A percentile compares a stretch with the other conserved stretches of the same genome.
phyloP scores from a whole-genome alignment of 1,140 invertebrate genomes.

The Saccostrea glomerata region DNA sequence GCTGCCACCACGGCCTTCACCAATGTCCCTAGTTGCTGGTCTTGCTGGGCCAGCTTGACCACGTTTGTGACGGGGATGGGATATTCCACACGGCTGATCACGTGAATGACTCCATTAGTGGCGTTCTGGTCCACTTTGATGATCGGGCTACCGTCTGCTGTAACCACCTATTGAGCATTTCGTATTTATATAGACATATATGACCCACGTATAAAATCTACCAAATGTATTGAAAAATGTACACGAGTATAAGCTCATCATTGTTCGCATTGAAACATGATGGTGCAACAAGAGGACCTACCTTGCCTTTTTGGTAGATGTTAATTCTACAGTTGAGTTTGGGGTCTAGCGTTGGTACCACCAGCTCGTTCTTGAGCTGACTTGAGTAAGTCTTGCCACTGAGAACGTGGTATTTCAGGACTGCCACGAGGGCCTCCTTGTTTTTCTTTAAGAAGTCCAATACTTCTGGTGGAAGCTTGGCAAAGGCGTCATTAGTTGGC shows the following conservation, averaged over 20 bases:
- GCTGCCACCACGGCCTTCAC: too few relatives aligned
- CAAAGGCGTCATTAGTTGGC: slow-evolving; percentile 90
- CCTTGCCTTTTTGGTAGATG: slow-evolving; percentile 64
- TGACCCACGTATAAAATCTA: too few relatives aligned
- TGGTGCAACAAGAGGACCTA: slow-evolving; percentile 2
- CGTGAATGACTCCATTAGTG: too few relatives aligned
- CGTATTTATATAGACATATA: too few relatives aligned
- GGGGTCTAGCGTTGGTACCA: slow-evolving; percentile 59
- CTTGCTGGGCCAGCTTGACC: too few relatives aligned
- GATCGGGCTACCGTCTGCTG: neutral
- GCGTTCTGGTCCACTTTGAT: too few relatives aligned
- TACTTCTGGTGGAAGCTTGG: slow-evolving; percentile 81
- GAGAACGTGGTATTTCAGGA: slow-evolving; percentile 78
- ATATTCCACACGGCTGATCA: too few relatives aligned
- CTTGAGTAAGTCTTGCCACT: slow-evolving; percentile 63
- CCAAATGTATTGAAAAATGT: too few relatives aligned
- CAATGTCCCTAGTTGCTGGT: too few relatives aligned
- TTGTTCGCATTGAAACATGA: too few relatives aligned
- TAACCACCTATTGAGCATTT: neutral
- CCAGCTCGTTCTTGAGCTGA: slow-evolving; percentile 71
- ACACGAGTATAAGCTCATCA: too few relatives aligned
- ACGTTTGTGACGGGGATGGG: too few relatives aligned
- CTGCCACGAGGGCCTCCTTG: slow-evolving; percentile 64
- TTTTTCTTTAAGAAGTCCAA: slow-evolving; percentile 80
- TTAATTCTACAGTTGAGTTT: slow-evolving; percentile 70